These are phyloP conservation scores for Palythoa grandis DNA, from an alignment of 92 coral and sea anemone genomes.

Conservation along the genomic window DNA sequence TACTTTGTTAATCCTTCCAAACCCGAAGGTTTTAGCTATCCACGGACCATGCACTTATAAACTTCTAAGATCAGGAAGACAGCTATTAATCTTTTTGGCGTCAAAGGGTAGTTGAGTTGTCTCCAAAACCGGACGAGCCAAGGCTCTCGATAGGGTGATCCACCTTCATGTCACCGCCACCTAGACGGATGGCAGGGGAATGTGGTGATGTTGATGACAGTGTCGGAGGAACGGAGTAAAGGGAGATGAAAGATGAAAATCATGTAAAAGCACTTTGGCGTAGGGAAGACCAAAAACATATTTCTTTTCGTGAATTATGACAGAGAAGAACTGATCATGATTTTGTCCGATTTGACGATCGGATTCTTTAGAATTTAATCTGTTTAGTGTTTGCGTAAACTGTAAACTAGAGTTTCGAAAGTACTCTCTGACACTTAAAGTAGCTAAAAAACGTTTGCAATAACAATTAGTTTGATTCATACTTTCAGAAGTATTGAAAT, in stretches of 20 bases:
- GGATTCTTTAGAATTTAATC: too few species aligned
- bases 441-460: too few species aligned
- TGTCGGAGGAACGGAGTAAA: conserved; percentile 17
- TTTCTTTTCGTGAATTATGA: too few species aligned
- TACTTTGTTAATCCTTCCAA: conserved; percentile 43
- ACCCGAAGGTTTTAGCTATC: conserved; percentile 7
- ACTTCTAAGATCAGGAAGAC: conserved; percentile 57
- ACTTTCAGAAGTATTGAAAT: too few species aligned
- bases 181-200: conserved; percentile 23
- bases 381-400: too few species aligned
- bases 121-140: conserved; percentile 45
- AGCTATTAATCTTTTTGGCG: conserved; percentile 43
- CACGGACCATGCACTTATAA: conserved; percentile 38
- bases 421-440: too few species aligned
- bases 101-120: conserved; percentile 34
- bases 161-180: conserved; percentile 21
- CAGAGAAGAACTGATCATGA: too few species aligned
- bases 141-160: conserved; percentile 33
- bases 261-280: neutral
- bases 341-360: too few species aligned
- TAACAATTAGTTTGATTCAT: too few species aligned
- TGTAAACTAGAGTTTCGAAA: too few species aligned
- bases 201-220: neutral
- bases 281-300: too few species aligned
- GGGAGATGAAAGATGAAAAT: conserved; percentile 24